Percentiles rank a stretch among this genome's conserved stretches.
phyloP scores from a whole-genome alignment of 2,888 invertebrate genomes.

The Agonopterix heracliana region DNA sequence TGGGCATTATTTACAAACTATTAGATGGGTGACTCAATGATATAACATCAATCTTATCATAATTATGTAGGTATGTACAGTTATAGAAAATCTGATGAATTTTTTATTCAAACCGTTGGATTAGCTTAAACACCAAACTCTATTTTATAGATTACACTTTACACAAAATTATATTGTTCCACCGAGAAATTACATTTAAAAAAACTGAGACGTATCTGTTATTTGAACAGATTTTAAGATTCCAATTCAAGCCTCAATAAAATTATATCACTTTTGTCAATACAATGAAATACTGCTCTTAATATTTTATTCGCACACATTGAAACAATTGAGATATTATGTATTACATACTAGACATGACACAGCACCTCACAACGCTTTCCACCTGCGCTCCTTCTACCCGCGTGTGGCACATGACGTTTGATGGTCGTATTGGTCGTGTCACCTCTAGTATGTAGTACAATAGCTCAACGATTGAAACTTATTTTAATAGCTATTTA shows the following conservation, averaged over 20 bases:
- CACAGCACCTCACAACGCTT: too few species aligned
- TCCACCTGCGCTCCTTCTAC: too few species aligned
- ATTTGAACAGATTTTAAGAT: neutral
- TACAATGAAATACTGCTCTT: slow-evolving; percentile 50
- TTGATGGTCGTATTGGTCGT: too few species aligned
- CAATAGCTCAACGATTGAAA: neutral
- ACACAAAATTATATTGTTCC: slow-evolving; percentile 8
- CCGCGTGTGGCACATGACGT: too few species aligned
- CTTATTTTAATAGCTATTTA: slow-evolving; percentile 21
- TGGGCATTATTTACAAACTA: slow-evolving; percentile 56
- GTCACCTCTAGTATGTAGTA: too few species aligned
- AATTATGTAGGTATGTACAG: slow-evolving; percentile 42
- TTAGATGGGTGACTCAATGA: slow-evolving; percentile 35
- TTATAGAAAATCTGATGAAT: slow-evolving; percentile 38
- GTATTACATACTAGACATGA: too few species aligned
- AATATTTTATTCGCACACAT: slow-evolving; percentile 37
- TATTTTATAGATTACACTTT: slow-evolving; percentile 31
- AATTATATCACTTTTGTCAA: slow-evolving; percentile 51
- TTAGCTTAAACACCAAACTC: slow-evolving; percentile 45
- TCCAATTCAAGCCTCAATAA: slow-evolving; percentile 53
- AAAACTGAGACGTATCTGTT: neutral
- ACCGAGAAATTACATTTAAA: slow-evolving; percentile 16
- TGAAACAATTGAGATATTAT: neutral
- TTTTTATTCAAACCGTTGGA: slow-evolving; percentile 27
- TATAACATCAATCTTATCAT: slow-evolving; percentile 40